Base-by-base conservation (phyloP, 2,888 invertebrate genomes). In the Lycia hirtaria region DNA sequence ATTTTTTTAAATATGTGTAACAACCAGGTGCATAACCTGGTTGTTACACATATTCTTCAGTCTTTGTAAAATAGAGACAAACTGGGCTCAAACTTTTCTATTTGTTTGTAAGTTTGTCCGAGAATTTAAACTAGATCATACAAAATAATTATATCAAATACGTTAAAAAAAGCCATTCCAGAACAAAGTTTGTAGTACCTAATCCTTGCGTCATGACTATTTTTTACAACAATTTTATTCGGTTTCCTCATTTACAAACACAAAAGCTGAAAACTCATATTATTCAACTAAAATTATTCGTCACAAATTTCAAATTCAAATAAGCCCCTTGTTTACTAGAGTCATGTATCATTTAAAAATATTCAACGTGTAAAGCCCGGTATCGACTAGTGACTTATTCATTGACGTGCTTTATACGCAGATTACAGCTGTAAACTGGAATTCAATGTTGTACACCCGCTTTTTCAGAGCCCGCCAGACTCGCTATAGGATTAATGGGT, bases 361-460 rank as follows among this genome's bases (percentile, higher is more conserved):
- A 72, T 72, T 71, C 66, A 69, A 65, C 67, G 60, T 64, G 71
- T 64, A 68, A 75, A 70, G 65, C 63, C 64, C 56, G 63, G 56
- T 59, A 68, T 65, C 64, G 64, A 53, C 54, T 61, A 69, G 63
- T 63, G 65, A 56, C 54, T 67, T 72, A 69, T 70, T 71, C 69
- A 76, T 73, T 78, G 78, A 74, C 73, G 74, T 62, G 74, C 57
- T 78, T 78, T 78, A 78, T 75, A 74, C 70, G 65, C 67, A 75
- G 78, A 81, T 83, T 83, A 85, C 80, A 69, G 62, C 56, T 74
- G 81, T 86, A 84, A 86, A 81, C 80, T 76, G 73, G 80, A 80
- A 82, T 83, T 81, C 79, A 78, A 72, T 78, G 75, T 68, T 69
- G 69, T 70, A 73, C 75, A 77, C 35, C 17, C 40, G 62, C 74